These are phyloP conservation scores for Trogon surrucura DNA, from an alignment of 2,113 vertebrate species.

Conservation along the genomic window DNA sequence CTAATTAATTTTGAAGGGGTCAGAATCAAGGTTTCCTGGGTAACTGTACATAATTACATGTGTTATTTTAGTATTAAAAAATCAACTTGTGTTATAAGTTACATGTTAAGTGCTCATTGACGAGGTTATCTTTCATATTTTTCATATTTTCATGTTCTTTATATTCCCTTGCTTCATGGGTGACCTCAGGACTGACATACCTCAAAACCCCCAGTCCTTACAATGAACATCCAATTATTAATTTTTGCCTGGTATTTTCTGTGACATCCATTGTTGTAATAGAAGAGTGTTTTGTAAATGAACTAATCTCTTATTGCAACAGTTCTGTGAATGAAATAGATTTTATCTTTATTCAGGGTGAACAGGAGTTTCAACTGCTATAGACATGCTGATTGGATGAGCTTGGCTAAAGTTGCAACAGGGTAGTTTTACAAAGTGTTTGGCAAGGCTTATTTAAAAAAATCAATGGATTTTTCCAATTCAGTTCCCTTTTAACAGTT, in stretches of 20 bases:
- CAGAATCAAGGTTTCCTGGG: neutral
- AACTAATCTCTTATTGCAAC: neutral
- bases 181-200: neutral
- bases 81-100: accelerated
- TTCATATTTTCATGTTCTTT: neutral
- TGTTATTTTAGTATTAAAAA: neutral
- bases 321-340: neutral
- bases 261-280: neutral
- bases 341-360: neutral
- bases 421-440: neutral
- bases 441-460: neutral
- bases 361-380: neutral
- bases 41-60: neutral
- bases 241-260: neutral
- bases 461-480: neutral
- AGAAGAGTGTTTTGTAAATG: neutral
- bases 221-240: neutral
- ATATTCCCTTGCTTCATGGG: neutral
- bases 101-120: neutral
- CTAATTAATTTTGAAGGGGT: neutral
- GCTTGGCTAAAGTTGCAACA: neutral
- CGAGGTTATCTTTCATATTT: neutral
- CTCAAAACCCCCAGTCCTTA: neutral
- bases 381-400: neutral
- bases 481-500: neutral